Evolutionary conservation across 2,113 vertebrate genomes (phyloP), one percentile per base, ranked within the genome.

Genomic region (Colinus virginianus): DNA sequence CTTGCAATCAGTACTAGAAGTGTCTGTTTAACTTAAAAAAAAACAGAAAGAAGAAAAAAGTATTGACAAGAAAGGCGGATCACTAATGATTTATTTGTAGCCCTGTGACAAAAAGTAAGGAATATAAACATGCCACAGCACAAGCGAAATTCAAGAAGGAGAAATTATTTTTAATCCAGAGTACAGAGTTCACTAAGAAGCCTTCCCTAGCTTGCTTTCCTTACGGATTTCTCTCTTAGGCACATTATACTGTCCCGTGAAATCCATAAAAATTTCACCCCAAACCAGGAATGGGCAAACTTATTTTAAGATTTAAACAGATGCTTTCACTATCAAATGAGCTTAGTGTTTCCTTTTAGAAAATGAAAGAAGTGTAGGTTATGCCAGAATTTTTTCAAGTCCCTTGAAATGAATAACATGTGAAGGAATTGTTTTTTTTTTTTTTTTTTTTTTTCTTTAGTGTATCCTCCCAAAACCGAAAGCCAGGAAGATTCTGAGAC

Each of bases 41-140:
- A 90, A 89, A 38, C 23, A 78, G 90, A 78, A 91, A 88, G 85
- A 86, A 88, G 85, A 86, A 95, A 15, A 18, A 93, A 15, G 40
- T 40, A 51, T 90, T 95, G 91, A 85, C 77, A 94, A 90, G 78
- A 89, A 79, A 96, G 66, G 40, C 66, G 89, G 67, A 45, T 74
- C 78, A 93, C 76, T 92, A 40, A 78, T 94, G 96, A 96, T 97
- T 97, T 95, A 94, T 95, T 83, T 95, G 90, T 90, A 95, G 48
- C 5, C 78, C 40, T 83, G 45, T 92, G 79, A 97, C 84, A 96
- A 93, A 96, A 96, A 90, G 89, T 87, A 93, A 1, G 3, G 76
- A 91, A 94, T 36, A 67, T 82, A 82, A 93, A 76, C 40, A 46
- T 78, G 53, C 16, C 68, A 95, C 83, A 66, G 12, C 25, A 71